Evolutionary conservation across 1,140 invertebrate species (phyloP).

Genomic region (Lordiphosa clarofinis): DNA sequence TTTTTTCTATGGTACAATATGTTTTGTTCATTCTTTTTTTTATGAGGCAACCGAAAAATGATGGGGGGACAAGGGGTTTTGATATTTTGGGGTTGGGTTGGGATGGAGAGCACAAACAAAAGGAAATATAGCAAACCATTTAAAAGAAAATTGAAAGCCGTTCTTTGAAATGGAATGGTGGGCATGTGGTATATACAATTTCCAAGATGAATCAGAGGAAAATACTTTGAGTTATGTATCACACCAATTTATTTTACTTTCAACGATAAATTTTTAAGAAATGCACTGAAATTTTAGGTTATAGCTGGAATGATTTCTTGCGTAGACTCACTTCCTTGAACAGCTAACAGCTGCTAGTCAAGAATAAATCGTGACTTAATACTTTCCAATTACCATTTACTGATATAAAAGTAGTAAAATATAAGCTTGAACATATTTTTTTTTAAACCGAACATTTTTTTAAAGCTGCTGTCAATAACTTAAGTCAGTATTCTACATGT

Average conservation of each 20-base stretch:
- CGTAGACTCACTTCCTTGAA: too few relatives aligned
- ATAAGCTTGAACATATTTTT: too few relatives aligned
- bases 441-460: too few relatives aligned
- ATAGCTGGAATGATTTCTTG: too few relatives aligned
- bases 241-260: constrained; percentile 8
- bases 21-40: constrained; percentile 30
- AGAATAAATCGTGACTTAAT: too few relatives aligned
- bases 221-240: not conserved
- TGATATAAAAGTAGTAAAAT: too few relatives aligned
- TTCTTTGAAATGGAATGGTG: constrained; percentile 49
- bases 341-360: too few relatives aligned
- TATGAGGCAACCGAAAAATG: constrained; percentile 51
- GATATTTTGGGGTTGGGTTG: constrained; percentile 13
- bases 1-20: constrained; percentile 46
- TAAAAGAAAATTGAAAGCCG: constrained; percentile 47
- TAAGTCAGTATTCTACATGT: too few relatives aligned
- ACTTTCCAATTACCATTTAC: too few relatives aligned
- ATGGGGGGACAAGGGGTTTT: constrained; percentile 21
- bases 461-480: too few relatives aligned
- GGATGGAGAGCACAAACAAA: constrained; percentile 51
- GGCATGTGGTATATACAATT: constrained; percentile 48
- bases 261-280: constrained; percentile 13
- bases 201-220: constrained; percentile 35
- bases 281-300: too few relatives aligned
- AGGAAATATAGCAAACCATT: constrained; percentile 48